These are phyloP conservation scores for Anthopleura xanthogrammica DNA, from an alignment of 92 coral and sea anemone genomes.

Conservation along the genomic window DNA sequence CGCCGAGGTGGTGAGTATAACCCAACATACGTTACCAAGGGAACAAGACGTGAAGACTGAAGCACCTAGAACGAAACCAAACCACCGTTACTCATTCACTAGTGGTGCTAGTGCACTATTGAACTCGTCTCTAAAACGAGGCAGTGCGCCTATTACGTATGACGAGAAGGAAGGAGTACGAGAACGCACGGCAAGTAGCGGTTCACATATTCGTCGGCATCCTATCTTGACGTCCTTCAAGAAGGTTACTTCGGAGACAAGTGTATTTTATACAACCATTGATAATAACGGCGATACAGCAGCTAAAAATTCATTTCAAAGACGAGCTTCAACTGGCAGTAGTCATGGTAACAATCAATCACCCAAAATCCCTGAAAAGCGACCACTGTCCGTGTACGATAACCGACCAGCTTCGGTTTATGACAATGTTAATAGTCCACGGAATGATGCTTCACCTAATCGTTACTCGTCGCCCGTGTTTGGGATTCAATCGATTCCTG, in stretches of 20 bases:
- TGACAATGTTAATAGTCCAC: slow-evolving; percentile 54
- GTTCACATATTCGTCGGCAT: slow-evolving; percentile 56
- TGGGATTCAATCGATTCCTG: slow-evolving; percentile 31
- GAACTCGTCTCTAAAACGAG: slow-evolving; percentile 31
- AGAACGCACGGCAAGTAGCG: slow-evolving; percentile 40
- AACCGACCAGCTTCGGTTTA: slow-evolving; percentile 77
- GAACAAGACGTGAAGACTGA: neutral
- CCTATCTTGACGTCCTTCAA: slow-evolving; percentile 74
- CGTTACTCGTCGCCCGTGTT: slow-evolving; percentile 84
- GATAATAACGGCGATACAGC: neutral
- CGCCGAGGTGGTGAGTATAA: slow-evolving; percentile 34
- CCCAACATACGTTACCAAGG: neutral
- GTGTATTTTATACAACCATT: slow-evolving; percentile 42
- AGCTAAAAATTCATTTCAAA: slow-evolving; percentile 18
- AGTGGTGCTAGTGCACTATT: slow-evolving; percentile 11
- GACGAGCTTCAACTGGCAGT: slow-evolving; percentile 83
- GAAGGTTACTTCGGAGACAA: slow-evolving; percentile 67
- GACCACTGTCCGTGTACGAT: slow-evolving; percentile 82
- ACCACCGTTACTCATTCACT: slow-evolving; percentile 23
- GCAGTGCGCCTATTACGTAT: slow-evolving; percentile 26
- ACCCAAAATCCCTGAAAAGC: slow-evolving; percentile 44
- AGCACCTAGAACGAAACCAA: neutral
- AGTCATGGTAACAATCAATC: slow-evolving; percentile 28
- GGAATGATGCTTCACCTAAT: slow-evolving; percentile 24
- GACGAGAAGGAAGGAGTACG: slow-evolving; percentile 20